These are phyloP conservation scores for Lepidonotus clava DNA, from an alignment of 2,888 invertebrate species.

Conservation along the genomic window DNA sequence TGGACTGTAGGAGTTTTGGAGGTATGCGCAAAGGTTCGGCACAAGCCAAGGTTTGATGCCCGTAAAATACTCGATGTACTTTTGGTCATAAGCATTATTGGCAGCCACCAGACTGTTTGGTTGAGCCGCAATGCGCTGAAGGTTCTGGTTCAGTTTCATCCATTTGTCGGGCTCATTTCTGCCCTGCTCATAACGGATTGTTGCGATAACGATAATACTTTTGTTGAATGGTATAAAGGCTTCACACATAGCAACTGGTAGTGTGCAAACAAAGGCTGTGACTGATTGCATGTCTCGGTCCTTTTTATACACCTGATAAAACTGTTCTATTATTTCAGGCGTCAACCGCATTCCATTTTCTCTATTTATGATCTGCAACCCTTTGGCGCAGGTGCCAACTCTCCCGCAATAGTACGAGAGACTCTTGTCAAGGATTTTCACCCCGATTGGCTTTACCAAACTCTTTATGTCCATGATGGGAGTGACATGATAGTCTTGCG, in stretches of 20 bases:
- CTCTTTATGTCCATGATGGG: constrained; percentile 67
- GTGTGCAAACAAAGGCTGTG: constrained; percentile 65
- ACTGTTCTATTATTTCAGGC: constrained; percentile 62
- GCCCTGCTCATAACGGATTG: constrained; percentile 65
- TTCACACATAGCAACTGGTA: constrained; percentile 67
- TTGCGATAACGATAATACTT: constrained; percentile 65
- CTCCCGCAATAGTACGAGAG: constrained; percentile 64
- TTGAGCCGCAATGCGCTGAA: constrained; percentile 54
- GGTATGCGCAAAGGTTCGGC: constrained; percentile 66
- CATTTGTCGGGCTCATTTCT: constrained; percentile 61
- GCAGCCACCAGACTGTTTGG: constrained; percentile 63
- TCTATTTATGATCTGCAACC: constrained; percentile 64
- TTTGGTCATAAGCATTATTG: constrained; percentile 67
- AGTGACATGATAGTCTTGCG: constrained; percentile 66
- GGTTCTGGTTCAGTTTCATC: constrained; percentile 59
- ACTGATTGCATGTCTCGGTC: constrained; percentile 63
- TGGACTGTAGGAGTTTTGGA: constrained; percentile 63
- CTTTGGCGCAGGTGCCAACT: constrained; percentile 64
- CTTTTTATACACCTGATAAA: constrained; percentile 63
- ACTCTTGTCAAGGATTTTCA: constrained; percentile 66
- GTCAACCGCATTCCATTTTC: constrained; percentile 66
- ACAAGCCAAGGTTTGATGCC: constrained; percentile 63
- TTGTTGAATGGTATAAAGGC: constrained; percentile 65
- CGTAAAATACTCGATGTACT: constrained; percentile 68
- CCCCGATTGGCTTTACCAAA: constrained; percentile 65